Evolutionary conservation across 2,113 vertebrate genomes (phyloP).

Genomic region (Tyrannus savana): DNA sequence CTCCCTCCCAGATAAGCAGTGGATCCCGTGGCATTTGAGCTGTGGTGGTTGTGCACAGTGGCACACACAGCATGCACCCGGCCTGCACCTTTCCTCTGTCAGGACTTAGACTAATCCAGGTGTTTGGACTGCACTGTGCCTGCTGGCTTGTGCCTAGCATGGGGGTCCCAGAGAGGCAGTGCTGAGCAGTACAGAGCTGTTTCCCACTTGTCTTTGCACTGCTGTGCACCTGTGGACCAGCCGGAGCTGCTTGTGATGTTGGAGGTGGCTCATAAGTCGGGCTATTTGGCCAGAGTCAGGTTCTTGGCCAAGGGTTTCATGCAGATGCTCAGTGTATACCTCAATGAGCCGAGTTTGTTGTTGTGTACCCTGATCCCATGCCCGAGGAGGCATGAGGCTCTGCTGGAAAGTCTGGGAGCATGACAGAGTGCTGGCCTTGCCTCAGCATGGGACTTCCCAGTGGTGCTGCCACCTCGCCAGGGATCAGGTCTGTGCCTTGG

Average conservation of each 20-base stretch:
- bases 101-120: not conserved
- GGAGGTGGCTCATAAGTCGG: not conserved
- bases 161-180: not conserved
- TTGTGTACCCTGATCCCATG: not conserved
- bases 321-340: not conserved
- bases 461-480: fast-evolving
- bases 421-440: not conserved
- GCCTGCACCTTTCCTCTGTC: not conserved
- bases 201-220: not conserved
- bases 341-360: not conserved
- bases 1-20: not conserved
- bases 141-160: not conserved
- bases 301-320: not conserved
- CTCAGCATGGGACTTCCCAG: not conserved
- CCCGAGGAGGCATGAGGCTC: not conserved
- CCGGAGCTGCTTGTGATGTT: not conserved
- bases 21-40: fast-evolving
- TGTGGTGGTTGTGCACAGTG: not conserved
- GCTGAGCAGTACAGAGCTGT: not conserved
- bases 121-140: not conserved
- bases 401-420: not conserved
- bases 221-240: not conserved
- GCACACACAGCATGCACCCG: fast-evolving
- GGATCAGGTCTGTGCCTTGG: not conserved
- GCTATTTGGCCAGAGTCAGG: not conserved